Base-by-base conservation (phyloP, 2,113 vertebrate species). In the Rhinogobius similis region DNA sequence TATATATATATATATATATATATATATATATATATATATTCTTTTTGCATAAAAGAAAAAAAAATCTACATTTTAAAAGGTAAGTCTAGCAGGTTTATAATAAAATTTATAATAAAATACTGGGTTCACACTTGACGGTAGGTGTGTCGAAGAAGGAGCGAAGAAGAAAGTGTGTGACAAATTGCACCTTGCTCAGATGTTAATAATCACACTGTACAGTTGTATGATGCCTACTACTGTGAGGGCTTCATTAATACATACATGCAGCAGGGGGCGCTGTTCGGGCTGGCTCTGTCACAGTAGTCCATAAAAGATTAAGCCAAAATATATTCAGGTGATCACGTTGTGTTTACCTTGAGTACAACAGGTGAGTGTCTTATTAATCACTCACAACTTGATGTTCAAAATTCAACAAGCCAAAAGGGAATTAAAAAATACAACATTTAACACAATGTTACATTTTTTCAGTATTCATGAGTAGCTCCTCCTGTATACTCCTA, bases 121-220 rank as follows among this genome's bases (percentile, higher is more conserved):
- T 38, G 29, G 56, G 27, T 61, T 61, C 58, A 38, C 58, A 61
- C 58, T 36, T n/a, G 1, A 59, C 16, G 10, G 29, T 36, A 9
- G 29, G 18, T 32, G 29, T n/a, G 18, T 61, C 58, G 5, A 13
- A 29, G 21, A 26, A 24, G 23, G 56, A 18, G 14, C 18, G 9
- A 61, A 38, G 58, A 61, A 61, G 58, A 61, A 61, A 38, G 58
- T 61, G 55, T 29, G 58, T n/a, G 58, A 61, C 58, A 61, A 38
- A 21, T 21, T n/a, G 29, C 29, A 61, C 58, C 58, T 61, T 38
- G 58, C 58, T 61, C 58, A 61, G 29, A 38, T 61, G 58, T n/a
- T 36, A 61, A 61, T 61, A 38, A 61, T 61, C 29, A 61, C 58
- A 36, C 32, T 36, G 29, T 21, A 38, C 32, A 61, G 55, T 20